Evolutionary conservation across 2,888 invertebrate genomes (phyloP), one percentile per base, ranked within the genome.

Genomic region (Chelonus formosanus): DNA sequence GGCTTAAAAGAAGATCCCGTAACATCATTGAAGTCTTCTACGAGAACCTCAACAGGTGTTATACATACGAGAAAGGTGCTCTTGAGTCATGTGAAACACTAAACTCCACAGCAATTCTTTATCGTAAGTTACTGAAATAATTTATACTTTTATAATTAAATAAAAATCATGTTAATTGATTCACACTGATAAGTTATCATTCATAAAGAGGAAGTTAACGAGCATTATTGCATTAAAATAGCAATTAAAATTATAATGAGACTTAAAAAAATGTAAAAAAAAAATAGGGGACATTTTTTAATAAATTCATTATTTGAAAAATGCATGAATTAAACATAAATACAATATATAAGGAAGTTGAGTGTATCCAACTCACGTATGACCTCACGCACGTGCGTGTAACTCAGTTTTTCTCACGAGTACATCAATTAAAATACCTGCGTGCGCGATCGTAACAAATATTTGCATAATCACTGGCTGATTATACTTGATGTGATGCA

Each of bases 21-120:
- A 90, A 89, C 78, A 86, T 90, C 57, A 85, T 90, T 48, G 88
- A 89, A 78, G 87, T 90, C 20, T 86, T 87, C 76, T 87, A 88
- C 10, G 86, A 88, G 70, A 87, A 87, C 70, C 82, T 88, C 70
- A 88, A 88, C 78, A 87, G 87, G 79, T 90, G 90, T 78, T 90
- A 88, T 79, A 88, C 87, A 6, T 87, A 85, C 71, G 88, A 89
- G 79, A 86, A 87, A 71, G 85, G 86, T 6, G 90, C 90, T 20
- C 82, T 87, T 72, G 85, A 85, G 20, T 88, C 88, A 53, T 90
- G 90, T 78, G 73, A 77, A 6, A 72, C 77, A 56, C 76, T 84
- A 54, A 80, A 79, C 70, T 78, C 80, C 31, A 79, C 79, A 7
- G 78, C 89, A 64, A 86, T 89, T 74, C 84, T 90, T 59, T 90